A percentile compares a stretch with the other conserved stretches of the same genome.
Conservation (phyloP, 2,113 vertebrate species). For the Carassius gibelio region DNA sequence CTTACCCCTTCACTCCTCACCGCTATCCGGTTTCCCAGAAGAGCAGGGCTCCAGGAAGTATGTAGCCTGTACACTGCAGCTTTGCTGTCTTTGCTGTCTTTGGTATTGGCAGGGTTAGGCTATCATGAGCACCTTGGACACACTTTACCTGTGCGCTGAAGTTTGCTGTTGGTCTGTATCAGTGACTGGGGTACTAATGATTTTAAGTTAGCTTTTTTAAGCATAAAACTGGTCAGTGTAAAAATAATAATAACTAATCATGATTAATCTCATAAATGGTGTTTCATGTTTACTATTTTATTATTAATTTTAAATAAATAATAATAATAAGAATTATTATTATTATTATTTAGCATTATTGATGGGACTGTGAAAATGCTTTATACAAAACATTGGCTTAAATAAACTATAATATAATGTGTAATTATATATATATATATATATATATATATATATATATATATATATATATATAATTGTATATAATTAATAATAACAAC, state of each 20-base stretch:
- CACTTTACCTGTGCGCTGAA: background rate
- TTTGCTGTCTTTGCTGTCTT: background rate
- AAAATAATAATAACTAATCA: background rate
- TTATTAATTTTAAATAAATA: too few species aligned
- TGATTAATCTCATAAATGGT: too few species aligned
- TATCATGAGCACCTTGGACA: background rate
- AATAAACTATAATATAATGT: too few species aligned
- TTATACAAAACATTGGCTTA: too few species aligned
- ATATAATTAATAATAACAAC: too few species aligned
- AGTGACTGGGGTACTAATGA: background rate
- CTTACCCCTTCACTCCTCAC: constrained; percentile 1
- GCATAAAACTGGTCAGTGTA: background rate
- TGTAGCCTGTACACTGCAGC: background rate
- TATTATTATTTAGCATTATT: too few species aligned
- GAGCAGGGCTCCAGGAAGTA: background rate
- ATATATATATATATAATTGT: too few species aligned
- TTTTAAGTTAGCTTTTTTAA: background rate
- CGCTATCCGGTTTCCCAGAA: background rate
- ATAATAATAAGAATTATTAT: too few species aligned
- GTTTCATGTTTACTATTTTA: too few species aligned
- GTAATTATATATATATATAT: too few species aligned
- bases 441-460: too few species aligned
- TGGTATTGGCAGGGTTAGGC: background rate
- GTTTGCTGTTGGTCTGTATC: background rate
- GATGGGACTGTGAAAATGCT: too few species aligned